Conservation (phyloP, 2,113 vertebrate genomes). For the Thryonomys swinderianus region DNA sequence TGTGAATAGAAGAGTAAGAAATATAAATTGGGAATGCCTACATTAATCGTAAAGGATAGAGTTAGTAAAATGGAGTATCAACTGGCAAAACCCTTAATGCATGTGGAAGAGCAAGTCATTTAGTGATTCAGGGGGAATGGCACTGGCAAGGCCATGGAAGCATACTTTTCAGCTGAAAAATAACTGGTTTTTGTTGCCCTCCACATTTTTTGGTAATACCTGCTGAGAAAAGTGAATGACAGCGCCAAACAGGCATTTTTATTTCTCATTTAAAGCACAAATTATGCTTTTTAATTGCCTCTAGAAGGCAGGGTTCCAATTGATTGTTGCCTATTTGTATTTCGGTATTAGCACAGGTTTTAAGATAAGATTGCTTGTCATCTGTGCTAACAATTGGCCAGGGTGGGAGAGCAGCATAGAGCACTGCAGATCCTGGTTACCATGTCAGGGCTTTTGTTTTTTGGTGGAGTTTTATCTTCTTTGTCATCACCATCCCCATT, state of each 20-base stretch:
- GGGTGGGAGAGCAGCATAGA: slow-evolving; percentile 20
- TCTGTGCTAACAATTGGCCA: slow-evolving; percentile 49
- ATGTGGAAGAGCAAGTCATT: slow-evolving; percentile 40
- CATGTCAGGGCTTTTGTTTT: neutral
- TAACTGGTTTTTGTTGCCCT: neutral
- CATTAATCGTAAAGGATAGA: slow-evolving; percentile 53
- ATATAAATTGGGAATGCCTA: slow-evolving; percentile 39
- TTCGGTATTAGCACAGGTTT: slow-evolving; percentile 16
- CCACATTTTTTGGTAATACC: slow-evolving; percentile 27
- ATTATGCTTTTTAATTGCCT: slow-evolving; percentile 59
- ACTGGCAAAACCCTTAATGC: slow-evolving; percentile 34
- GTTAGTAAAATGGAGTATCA: slow-evolving; percentile 32
- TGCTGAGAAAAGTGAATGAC: slow-evolving; percentile 55
- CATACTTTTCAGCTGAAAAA: slow-evolving; percentile 31
- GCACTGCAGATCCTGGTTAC: slow-evolving; percentile 27
- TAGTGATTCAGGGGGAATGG: slow-evolving; percentile 41
- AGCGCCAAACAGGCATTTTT: slow-evolving; percentile 43
- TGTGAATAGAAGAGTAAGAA: slow-evolving; percentile 48
- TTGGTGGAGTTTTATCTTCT: neutral
- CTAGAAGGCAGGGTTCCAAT: slow-evolving; percentile 62
- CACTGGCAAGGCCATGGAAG: neutral
- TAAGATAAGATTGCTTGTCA: slow-evolving; percentile 60
- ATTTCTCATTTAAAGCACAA: slow-evolving; percentile 57
- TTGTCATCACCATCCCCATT: neutral
- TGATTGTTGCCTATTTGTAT: slow-evolving; percentile 43